These are phyloP conservation scores for Maconellicoccus hirsutus DNA, from an alignment of 1,140 invertebrate species.

Conservation along the genomic window DNA sequence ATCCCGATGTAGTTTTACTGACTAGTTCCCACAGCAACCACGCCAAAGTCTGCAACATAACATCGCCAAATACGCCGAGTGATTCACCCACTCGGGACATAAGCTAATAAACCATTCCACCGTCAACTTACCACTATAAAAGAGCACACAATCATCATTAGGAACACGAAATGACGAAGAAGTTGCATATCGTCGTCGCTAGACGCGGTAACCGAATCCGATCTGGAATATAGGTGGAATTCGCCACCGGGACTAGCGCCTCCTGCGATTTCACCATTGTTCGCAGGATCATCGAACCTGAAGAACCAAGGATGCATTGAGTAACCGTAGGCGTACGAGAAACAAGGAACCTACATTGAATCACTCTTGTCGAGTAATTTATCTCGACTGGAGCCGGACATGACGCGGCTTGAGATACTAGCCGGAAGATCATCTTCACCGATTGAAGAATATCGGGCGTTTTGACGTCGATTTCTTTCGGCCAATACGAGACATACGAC, in stretches of 20 bases:
- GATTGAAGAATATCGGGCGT: slow-evolving; percentile 40
- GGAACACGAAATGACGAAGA: slow-evolving; percentile 67
- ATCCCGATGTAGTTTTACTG: slow-evolving; percentile 68
- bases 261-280: neutral
- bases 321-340: neutral
- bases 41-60: slow-evolving; percentile 53
- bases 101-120: no score
- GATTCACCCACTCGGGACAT: no score
- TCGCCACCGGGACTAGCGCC: no score
- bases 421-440: slow-evolving; percentile 32
- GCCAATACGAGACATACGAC: slow-evolving; percentile 60
- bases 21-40: slow-evolving; percentile 76
- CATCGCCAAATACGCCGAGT: no score
- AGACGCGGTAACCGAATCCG: neutral
- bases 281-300: neutral
- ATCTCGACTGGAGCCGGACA: neutral
- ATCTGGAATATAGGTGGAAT: neutral
- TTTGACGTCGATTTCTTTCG: slow-evolving; percentile 50
- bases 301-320: neutral
- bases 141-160: slow-evolving; percentile 64
- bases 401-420: neutral
- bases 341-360: neutral
- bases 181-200: slow-evolving; percentile 50
- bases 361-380: neutral
- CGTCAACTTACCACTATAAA: slow-evolving; percentile 74